A percentile compares a stretch with the other conserved stretches of the same genome.
phyloP scores from a whole-genome alignment of 1,140 invertebrate genomes.

The Cydia splendana region DNA sequence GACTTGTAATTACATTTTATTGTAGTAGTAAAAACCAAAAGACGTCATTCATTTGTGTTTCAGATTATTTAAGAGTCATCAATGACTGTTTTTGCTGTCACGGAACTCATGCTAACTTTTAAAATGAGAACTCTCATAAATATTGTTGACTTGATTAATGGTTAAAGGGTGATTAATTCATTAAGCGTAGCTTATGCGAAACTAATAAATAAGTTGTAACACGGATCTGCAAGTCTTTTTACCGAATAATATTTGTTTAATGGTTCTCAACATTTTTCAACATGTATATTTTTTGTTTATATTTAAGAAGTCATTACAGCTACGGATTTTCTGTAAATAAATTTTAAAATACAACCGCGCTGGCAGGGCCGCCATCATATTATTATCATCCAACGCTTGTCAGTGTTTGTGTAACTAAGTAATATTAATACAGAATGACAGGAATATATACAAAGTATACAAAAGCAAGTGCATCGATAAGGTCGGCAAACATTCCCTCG shows the following conservation, averaged over 20 bases:
- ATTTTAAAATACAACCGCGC: too few species aligned
- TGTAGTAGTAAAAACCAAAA: neutral
- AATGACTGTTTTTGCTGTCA: neutral
- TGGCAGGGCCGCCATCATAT: too few species aligned
- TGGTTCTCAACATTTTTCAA: neutral
- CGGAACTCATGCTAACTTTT: neutral
- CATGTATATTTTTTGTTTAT: too few species aligned
- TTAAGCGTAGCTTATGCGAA: neutral
- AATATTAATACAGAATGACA: neutral
- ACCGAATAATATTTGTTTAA: neutral
- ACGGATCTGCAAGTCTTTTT: neutral
- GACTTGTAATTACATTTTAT: neutral
- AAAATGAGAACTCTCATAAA: neutral
- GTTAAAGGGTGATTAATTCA: neutral
- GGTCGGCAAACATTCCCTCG: neutral
- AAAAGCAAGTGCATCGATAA: neutral
- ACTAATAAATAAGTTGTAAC: constrained; percentile 12
- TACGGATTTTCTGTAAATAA: too few species aligned
- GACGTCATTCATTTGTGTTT: too few species aligned
- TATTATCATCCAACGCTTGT: too few species aligned
- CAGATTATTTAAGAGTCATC: too few species aligned
- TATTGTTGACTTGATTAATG: neutral
- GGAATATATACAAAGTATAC: neutral
- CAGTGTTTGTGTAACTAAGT: neutral
- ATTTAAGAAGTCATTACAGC: too few species aligned